phyloP scores from a whole-genome alignment of 2,113 vertebrate genomes.

The Pelmatolapia mariae region DNA sequence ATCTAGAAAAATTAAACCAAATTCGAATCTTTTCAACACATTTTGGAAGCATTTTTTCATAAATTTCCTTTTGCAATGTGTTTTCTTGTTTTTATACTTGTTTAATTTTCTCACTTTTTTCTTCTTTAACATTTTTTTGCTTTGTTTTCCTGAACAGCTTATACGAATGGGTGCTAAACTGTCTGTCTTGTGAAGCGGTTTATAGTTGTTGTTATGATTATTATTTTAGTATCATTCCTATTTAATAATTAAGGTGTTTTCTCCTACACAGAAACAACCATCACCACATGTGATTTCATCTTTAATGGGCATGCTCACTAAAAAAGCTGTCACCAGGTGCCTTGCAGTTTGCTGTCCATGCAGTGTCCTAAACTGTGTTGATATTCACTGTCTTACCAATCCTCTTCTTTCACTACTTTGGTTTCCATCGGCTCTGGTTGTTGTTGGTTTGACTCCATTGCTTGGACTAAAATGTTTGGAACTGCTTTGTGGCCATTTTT shows the following conservation, averaged over 20 bases:
- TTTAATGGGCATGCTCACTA: slow-evolving; percentile 63
- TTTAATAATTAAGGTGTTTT: slow-evolving; percentile 60
- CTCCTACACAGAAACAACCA: slow-evolving; percentile 62
- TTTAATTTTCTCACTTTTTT: neutral
- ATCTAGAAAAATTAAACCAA: neutral
- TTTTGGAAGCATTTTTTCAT: neutral
- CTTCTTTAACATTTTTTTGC: neutral
- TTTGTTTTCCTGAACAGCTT: slow-evolving; percentile 11
- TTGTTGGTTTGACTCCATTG: slow-evolving; percentile 55
- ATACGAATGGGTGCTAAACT: neutral
- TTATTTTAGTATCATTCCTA: slow-evolving; percentile 28
- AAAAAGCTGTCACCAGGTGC: slow-evolving; percentile 50
- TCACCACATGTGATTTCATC: slow-evolving; percentile 58
- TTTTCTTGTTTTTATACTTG: neutral
- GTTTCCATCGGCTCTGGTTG: slow-evolving; percentile 53
- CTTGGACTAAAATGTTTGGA: slow-evolving; percentile 19
- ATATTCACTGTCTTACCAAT: slow-evolving; percentile 38
- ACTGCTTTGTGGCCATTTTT: slow-evolving; percentile 21
- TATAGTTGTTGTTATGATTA: neutral
- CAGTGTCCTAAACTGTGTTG: slow-evolving; percentile 44
- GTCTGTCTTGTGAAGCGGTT: slow-evolving; percentile 3
- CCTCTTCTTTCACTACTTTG: slow-evolving; percentile 49
- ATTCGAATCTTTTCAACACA: neutral
- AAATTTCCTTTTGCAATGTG: neutral
- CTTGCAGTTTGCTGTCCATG: slow-evolving; percentile 58